Base-by-base conservation (phyloP, 2,888 invertebrate species). In the Herminia tarsipennalis region DNA sequence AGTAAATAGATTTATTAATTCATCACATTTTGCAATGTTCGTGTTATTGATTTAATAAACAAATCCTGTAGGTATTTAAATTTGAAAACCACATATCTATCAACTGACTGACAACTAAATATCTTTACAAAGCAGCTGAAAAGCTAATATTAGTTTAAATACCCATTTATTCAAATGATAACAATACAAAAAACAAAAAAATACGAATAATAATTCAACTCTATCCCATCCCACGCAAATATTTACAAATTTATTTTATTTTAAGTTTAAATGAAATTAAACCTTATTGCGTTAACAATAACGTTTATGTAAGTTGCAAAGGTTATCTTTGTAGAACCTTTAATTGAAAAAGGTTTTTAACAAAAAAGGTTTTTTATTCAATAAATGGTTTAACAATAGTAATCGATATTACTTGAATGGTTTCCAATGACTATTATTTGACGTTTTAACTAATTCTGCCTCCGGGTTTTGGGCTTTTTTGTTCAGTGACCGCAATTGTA, bases 361-460 rank as follows among this genome's bases (percentile, higher is more conserved):
- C 30, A 47, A 65, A 81, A 81, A 84, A 75, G 73, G 73, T 63
- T 76, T 73, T 78, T 80, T 69, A 74, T 78, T 76, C 78, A 81
- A 77, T 81, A 73, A 78, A 74, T 74, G 48, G 66, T 69, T 67
- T 52, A 72, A 85, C 85, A 88, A 86, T 81, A 68, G 88, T 88
- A 88, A 88, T 88, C 77, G 88, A 88, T 88, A 88, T 78, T 76
- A 76, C 71, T 75, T 73, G 73, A 78, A 67, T 73, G 84, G 83
- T 83, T 82, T 83, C 76, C 65, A 80, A 83, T 82, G 72, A 76
- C 78, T 43, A 36, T 82, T 78, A 76, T 53, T 32, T 21, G 64
- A 63, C 57, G 57, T 63, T 57, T 53, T 48, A 57, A 63, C 50
- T 49, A 60, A 32, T 52, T 37, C 27, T 14, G 38, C 27, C 30